These are phyloP conservation scores for Esox niger DNA, from an alignment of 2,113 vertebrate species.

Conservation along the genomic window DNA sequence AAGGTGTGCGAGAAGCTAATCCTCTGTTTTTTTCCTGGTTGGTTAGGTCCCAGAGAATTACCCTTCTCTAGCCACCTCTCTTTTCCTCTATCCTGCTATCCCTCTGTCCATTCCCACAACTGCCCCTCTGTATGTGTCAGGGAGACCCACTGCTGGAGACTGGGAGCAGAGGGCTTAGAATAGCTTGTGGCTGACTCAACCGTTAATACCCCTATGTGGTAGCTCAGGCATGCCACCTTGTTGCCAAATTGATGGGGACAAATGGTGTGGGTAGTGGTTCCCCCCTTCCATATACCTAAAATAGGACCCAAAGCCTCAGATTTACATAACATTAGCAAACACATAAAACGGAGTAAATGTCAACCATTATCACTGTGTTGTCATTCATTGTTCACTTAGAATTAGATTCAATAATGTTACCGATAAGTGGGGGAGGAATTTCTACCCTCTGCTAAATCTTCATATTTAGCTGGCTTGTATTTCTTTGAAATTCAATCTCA, in stretches of 20 bases:
- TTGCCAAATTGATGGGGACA: slow-evolving; percentile 36
- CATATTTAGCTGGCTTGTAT: no score
- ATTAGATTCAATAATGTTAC: no score
- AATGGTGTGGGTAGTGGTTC: neutral
- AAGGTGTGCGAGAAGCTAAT: slow-evolving; percentile 55
- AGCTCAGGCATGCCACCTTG: slow-evolving; percentile 51
- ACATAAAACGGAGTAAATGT: no score
- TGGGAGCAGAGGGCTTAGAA: slow-evolving; percentile 64
- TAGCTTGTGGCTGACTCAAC: slow-evolving; percentile 68
- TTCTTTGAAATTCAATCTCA: no score
- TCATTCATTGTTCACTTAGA: no score
- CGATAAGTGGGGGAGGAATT: no score
- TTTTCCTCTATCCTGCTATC: slow-evolving; percentile 8
- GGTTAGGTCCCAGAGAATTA: slow-evolving; percentile 52
- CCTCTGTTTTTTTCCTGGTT: slow-evolving; percentile 60
- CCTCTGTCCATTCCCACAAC: slow-evolving; percentile 59
- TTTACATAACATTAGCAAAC: no score
- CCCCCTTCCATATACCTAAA: neutral
- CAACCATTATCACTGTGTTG: no score
- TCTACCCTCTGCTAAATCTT: no score
- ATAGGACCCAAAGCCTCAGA: neutral
- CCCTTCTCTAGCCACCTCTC: slow-evolving; percentile 39
- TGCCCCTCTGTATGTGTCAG: slow-evolving; percentile 31
- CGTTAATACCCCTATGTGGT: slow-evolving; percentile 59
- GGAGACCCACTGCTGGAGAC: slow-evolving; percentile 20